Evolutionary conservation across 2,888 invertebrate species (phyloP).

Genomic region (Leucophenga montana): DNA sequence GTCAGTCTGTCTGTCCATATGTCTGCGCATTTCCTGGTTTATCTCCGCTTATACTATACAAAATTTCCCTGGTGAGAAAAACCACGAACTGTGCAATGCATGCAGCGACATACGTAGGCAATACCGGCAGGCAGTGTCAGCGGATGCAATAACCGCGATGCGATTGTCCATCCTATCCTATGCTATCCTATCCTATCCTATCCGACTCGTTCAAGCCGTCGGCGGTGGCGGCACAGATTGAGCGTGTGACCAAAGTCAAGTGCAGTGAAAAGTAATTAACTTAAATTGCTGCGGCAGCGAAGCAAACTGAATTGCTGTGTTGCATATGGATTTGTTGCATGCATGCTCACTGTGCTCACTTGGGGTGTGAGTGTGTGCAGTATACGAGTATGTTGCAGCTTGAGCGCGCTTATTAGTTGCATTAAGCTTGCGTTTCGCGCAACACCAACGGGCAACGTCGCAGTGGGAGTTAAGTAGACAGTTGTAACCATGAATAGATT

Average conservation of each 20-base stretch:
- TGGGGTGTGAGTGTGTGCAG: slow-evolving; percentile 4
- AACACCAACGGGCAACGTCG: background rate
- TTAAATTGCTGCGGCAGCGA: slow-evolving; percentile 52
- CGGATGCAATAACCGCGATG: slow-evolving; percentile 32
- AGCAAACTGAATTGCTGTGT: background rate
- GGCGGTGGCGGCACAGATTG: slow-evolving; percentile 44
- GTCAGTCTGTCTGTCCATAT: slow-evolving; percentile 7
- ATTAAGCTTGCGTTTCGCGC: background rate
- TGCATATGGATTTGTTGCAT: slow-evolving; percentile 31
- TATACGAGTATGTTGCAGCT: background rate
- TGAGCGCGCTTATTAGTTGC: slow-evolving; percentile 11
- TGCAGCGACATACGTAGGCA: no score
- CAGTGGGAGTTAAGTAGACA: slow-evolving; percentile 1
- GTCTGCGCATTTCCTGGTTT: slow-evolving; percentile 24
- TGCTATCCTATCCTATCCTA: background rate
- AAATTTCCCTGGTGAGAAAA: slow-evolving; percentile 66
- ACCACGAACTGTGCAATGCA: slow-evolving; percentile 41
- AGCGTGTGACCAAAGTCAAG: slow-evolving; percentile 66
- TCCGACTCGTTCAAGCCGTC: slow-evolving; percentile 12
- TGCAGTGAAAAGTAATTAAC: slow-evolving; percentile 65
- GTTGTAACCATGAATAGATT: no score
- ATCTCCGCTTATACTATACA: background rate
- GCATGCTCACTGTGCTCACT: no score
- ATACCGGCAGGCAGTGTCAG: slow-evolving; percentile 7
- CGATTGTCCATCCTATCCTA: slow-evolving; percentile 8